These are phyloP conservation scores for Marcusenius ussheri DNA, from an alignment of 2,113 vertebrate genomes.

Conservation along the genomic window DNA sequence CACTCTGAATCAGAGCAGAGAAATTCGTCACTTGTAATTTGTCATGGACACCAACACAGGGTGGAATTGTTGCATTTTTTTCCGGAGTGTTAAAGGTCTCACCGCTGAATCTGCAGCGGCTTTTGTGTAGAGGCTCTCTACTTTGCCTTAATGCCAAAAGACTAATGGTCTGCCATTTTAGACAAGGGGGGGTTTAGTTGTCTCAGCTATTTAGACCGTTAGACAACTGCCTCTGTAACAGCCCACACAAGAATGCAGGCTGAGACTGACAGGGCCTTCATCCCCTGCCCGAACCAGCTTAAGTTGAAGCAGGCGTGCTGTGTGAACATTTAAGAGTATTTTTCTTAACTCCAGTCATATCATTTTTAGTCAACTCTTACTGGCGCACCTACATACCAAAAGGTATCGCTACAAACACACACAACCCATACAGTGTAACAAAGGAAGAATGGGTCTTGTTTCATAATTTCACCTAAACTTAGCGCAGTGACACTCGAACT, in stretches of 20 bases:
- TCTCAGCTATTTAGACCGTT: constrained; percentile 28
- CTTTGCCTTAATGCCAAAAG: constrained; percentile 40
- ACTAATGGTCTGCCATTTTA: constrained; percentile 46
- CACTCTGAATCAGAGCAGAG: constrained; percentile 9
- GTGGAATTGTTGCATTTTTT: constrained; percentile 35
- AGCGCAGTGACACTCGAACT: not conserved
- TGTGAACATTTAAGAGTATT: not conserved
- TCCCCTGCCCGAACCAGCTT: not conserved
- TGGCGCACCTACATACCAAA: not conserved
- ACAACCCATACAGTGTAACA: not conserved
- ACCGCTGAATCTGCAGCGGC: constrained; percentile 42
- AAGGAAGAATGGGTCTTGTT: not conserved
- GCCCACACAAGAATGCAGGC: constrained; percentile 48
- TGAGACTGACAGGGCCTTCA: constrained; percentile 20
- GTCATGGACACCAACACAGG: constrained; percentile 30
- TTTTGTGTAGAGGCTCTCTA: constrained; percentile 33
- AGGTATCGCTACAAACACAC: not conserved
- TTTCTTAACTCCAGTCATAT: not conserved
- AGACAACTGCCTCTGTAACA: constrained; percentile 34
- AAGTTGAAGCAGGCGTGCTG: not conserved
- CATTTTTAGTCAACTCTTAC: not conserved
- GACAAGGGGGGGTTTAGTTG: constrained; percentile 44
- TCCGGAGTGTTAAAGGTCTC: constrained; percentile 30
- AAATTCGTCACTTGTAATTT: constrained; percentile 32
- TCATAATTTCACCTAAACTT: not conserved